These are phyloP conservation scores for Andrena bicolor DNA, from an alignment of 2,888 invertebrate genomes.

Conservation along the genomic window DNA sequence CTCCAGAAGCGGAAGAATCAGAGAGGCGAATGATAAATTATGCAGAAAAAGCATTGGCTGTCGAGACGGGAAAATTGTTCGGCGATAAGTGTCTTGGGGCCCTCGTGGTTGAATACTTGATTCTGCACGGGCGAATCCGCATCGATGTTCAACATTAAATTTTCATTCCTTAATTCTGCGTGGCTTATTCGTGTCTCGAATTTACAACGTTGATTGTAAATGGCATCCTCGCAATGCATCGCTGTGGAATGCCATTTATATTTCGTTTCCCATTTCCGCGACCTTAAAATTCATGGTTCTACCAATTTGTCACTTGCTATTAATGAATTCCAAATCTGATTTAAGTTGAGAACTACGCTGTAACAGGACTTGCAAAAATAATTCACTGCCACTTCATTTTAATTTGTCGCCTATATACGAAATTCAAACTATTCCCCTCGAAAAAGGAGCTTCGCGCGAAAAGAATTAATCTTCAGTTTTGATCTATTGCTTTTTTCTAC, in stretches of 20 bases:
- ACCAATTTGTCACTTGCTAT: too few species aligned
- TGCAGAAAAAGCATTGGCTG: conserved; percentile 63
- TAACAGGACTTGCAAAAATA: background rate
- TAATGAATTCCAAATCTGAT: too few species aligned
- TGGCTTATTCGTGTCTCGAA: background rate
- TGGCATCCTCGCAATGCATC: background rate
- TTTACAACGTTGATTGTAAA: background rate
- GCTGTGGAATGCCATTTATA: too few species aligned
- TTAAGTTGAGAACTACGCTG: too few species aligned
- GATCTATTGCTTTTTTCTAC: background rate
- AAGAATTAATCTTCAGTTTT: background rate
- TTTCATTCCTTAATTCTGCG: conserved; percentile 12
- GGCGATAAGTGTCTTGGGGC: conserved; percentile 40
- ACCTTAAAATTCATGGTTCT: too few species aligned
- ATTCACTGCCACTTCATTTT: background rate
- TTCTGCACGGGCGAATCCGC: background rate
- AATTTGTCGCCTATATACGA: background rate
- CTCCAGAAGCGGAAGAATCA: conserved; percentile 38
- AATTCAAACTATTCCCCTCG: background rate
- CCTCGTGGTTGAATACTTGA: conserved; percentile 27
- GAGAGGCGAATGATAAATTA: conserved; percentile 58
- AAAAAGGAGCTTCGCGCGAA: background rate
- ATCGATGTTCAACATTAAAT: conserved; percentile 15
- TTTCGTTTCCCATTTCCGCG: background rate
- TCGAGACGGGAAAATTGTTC: conserved; percentile 45